Base-by-base conservation (phyloP, 1,140 invertebrate species). In the Brachionus paranguensis region DNA sequence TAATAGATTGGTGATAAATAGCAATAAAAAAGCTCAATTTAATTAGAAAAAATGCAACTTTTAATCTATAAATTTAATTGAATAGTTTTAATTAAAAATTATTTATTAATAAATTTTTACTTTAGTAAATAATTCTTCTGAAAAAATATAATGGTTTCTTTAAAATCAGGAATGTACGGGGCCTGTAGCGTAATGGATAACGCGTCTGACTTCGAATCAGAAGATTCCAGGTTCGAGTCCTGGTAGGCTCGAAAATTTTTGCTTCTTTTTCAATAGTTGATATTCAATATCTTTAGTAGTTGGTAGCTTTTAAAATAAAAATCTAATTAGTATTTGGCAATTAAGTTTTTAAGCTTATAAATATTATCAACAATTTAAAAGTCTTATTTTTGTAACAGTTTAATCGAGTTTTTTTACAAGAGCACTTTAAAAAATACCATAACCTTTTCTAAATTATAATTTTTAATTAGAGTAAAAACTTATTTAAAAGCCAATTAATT, bases 171-270 rank as follows among this genome's bases (percentile, higher is more conserved):
- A 33, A 0, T 14, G 11, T 68, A 68, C 12, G 10, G 68, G 68
- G 68, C 68, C 68, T 72, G 68, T 72, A 72, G 68, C 68, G 68
- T 72, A 72, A 79, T 79, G 76, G 76, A 79, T 79, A 79, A 79
- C 76, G 76, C 76, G 76, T 79, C 76, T 79, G 76, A 79, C 76
- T 79, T 79, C 76, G 76, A 79, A 79, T 79, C 76, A 79, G 76
- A 79, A 79, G 76, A 79, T 79, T 79, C 50, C 76, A 79, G 76
- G 50, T 64, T 53, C 45, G 76, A 79, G 45, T 79, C 50, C 76
- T 53, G 76, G 50, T 64, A 79, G 55, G 76, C 76, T 79, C 76
- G 68, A 41, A 20, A 43, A 3, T 68, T 11, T 68, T 68, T 68
- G 33, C 33, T 37, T 6, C 6, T 0, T 3, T 37, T 37, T 29